phyloP scores from a whole-genome alignment of 2,797 vertebrate genomes.

The Ambastaia sidthimunki region DNA sequence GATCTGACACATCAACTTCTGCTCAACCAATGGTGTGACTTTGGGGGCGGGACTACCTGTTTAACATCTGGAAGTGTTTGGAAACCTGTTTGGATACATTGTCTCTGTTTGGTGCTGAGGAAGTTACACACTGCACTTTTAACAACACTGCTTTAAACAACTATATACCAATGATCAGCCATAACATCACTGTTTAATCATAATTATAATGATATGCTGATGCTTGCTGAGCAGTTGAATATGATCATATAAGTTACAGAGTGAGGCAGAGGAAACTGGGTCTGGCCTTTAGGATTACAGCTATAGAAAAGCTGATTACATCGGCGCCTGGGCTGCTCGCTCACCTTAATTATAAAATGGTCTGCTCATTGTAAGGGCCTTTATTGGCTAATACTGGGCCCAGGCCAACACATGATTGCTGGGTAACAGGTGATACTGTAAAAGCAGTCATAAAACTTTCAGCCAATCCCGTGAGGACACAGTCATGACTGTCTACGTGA shows the following conservation, averaged over 20 bases:
- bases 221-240: slow-evolving; percentile 59
- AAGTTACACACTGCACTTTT: neutral
- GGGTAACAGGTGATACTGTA: slow-evolving; percentile 51
- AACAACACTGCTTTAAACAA: neutral
- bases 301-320: slow-evolving; percentile 76
- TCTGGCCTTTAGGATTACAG: slow-evolving; percentile 74
- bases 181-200: slow-evolving; percentile 25
- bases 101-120: no score
- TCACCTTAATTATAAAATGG: slow-evolving; percentile 70
- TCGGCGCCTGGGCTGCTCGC: slow-evolving; percentile 63
- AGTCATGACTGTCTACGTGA: slow-evolving; percentile 6
- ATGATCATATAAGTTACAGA: slow-evolving; percentile 58
- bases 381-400: slow-evolving; percentile 55
- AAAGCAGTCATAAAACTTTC: slow-evolving; percentile 22
- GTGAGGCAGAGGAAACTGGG: slow-evolving; percentile 64
- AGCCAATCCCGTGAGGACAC: neutral
- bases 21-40: neutral
- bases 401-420: slow-evolving; percentile 42
- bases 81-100: no score
- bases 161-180: neutral
- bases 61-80: no score
- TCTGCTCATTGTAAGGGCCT: slow-evolving; percentile 55
- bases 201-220: slow-evolving; percentile 58
- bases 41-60: neutral
- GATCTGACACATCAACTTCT: no score